Percentiles rank a stretch among this genome's conserved stretches.
Evolutionary conservation across 2,797 vertebrate species (phyloP).

Genomic region (Pterois miles): DNA sequence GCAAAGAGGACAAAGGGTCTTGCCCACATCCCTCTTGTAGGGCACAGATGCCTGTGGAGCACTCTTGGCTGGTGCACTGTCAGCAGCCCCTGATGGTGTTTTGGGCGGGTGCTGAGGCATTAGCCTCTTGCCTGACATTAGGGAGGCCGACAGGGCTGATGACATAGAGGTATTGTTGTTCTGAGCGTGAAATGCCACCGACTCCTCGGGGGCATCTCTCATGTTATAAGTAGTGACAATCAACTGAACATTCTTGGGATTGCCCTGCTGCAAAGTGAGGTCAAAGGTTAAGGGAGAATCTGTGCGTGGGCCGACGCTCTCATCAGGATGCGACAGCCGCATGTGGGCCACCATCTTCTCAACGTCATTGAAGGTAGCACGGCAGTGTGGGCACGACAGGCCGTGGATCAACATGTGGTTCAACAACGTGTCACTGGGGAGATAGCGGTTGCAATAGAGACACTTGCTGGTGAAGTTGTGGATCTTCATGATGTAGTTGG

Average conservation of each 20-base stretch:
- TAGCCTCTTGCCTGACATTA: constrained; percentile 66
- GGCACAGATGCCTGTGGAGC: constrained; percentile 92
- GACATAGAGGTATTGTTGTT: constrained; percentile 83
- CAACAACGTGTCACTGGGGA: constrained; percentile 96
- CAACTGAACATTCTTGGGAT: constrained; percentile 97
- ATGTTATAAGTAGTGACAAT: constrained; percentile 98
- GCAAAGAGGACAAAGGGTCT: constrained; percentile 97
- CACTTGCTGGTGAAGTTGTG: constrained; percentile 99
- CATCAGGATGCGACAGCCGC: constrained; percentile 93
- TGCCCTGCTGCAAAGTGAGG: constrained; percentile 96
- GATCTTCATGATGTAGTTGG: constrained; percentile 99
- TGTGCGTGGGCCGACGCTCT: constrained; percentile 92
- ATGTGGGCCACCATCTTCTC: constrained; percentile 99
- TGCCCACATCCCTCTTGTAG: constrained; percentile 97
- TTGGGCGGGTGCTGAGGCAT: constrained; percentile 83
- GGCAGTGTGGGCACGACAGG: constrained; percentile 95
- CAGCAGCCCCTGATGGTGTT: constrained; percentile 83
- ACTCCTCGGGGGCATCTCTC: constrained; percentile 94
- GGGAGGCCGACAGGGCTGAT: constrained; percentile 75
- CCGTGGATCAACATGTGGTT: constrained; percentile 99
- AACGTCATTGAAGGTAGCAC: constrained; percentile 97
- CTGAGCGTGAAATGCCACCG: constrained; percentile 95
- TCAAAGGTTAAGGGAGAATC: constrained; percentile 98
- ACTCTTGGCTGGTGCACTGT: constrained; percentile 84
- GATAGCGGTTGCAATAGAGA: constrained; percentile 98